phyloP scores from a whole-genome alignment of 2,888 invertebrate genomes.

The Eilema caniola region DNA sequence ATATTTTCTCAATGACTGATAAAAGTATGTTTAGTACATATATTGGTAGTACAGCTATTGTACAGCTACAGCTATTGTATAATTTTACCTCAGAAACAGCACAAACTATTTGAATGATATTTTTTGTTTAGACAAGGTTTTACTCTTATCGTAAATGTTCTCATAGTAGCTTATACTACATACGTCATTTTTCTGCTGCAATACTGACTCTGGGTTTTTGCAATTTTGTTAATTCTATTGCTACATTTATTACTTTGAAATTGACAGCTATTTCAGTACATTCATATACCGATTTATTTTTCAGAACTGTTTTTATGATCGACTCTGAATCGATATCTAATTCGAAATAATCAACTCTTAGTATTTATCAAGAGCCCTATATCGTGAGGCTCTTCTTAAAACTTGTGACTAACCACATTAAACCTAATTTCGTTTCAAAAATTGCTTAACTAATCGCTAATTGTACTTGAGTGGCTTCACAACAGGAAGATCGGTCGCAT shows the following conservation, averaged over 20 bases:
- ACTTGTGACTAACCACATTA: not conserved
- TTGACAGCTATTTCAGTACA: too few relatives aligned
- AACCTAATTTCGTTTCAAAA: conserved; percentile 29
- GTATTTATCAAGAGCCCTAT: not conserved
- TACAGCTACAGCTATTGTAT: not conserved
- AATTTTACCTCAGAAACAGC: too few relatives aligned
- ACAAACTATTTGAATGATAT: not conserved
- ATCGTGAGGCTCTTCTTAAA: not conserved
- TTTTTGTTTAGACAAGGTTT: not conserved
- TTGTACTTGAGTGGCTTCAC: conserved; percentile 38
- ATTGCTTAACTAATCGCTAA: conserved; percentile 50
- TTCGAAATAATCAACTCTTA: not conserved
- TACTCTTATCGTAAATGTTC: not conserved
- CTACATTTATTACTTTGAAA: too few relatives aligned
- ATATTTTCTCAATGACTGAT: not conserved
- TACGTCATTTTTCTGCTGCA: too few relatives aligned
- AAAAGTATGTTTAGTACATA: too few relatives aligned
- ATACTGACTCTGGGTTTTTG: too few relatives aligned
- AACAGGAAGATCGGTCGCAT: conserved; percentile 53
- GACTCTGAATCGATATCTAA: not conserved
- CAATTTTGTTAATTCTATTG: too few relatives aligned
- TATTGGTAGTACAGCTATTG: too few relatives aligned
- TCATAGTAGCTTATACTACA: too few relatives aligned
- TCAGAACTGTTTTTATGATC: too few relatives aligned
- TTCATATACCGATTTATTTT: too few relatives aligned